These are phyloP conservation scores for Pandion haliaetus DNA, from an alignment of 2,113 vertebrate genomes.

Conservation along the genomic window DNA sequence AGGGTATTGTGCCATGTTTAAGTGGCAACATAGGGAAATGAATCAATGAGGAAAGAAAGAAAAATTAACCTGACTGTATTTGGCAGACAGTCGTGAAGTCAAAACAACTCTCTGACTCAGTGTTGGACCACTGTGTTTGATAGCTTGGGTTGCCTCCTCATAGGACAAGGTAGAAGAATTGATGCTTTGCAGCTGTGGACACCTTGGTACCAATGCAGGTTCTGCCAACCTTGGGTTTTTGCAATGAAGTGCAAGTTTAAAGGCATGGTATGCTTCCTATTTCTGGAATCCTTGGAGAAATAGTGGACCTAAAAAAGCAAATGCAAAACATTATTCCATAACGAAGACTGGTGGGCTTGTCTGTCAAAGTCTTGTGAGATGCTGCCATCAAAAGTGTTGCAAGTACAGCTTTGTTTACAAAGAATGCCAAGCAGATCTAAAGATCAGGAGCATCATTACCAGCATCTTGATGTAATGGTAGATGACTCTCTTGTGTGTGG, in stretches of 20 bases:
- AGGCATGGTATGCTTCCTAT: background rate
- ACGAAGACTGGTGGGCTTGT: background rate
- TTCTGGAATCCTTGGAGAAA: background rate
- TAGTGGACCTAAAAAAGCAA: background rate
- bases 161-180: background rate
- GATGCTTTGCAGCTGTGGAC: background rate
- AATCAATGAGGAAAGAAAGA: background rate
- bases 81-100: background rate
- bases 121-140: background rate
- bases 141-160: background rate
- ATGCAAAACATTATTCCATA: rapidly evolving
- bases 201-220: background rate
- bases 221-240: background rate
- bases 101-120: rapidly evolving
- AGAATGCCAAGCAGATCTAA: background rate
- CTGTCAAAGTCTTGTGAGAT: background rate
- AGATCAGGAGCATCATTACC: background rate
- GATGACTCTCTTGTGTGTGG: background rate
- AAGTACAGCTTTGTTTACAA: background rate
- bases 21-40: background rate
- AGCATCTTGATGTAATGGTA: background rate
- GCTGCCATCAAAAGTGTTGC: background rate
- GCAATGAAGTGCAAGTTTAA: background rate
- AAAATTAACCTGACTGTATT: background rate
- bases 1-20: background rate